phyloP scores from a whole-genome alignment of 1,140 invertebrate species.

The Orussus abietinus region DNA sequence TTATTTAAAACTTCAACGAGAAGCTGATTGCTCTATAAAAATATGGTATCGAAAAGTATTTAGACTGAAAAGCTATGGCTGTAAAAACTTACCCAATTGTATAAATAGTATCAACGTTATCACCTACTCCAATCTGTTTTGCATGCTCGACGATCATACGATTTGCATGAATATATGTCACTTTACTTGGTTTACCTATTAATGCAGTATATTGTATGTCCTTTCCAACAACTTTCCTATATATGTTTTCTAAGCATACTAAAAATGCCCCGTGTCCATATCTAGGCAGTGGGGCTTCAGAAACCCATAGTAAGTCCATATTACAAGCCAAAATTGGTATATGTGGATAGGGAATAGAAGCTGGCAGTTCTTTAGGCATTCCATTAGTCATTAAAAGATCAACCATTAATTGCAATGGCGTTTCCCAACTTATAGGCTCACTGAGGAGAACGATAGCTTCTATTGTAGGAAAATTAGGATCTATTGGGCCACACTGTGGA shows the following conservation, averaged over 20 bases:
- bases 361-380: constrained; percentile 45
- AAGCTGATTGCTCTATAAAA: too few species aligned
- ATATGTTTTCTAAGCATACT: constrained; percentile 63
- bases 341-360: constrained; percentile 56
- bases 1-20: too few species aligned
- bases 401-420: constrained; percentile 61
- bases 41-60: too few species aligned
- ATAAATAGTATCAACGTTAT: constrained; percentile 56
- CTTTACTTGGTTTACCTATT: constrained; percentile 65
- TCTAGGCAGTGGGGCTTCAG: constrained; percentile 62
- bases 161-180: constrained; percentile 65
- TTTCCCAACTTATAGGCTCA: constrained; percentile 65
- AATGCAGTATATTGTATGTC: constrained; percentile 61
- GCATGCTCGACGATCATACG: constrained; percentile 57
- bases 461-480: constrained; percentile 54
- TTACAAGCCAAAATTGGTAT: constrained; percentile 67
- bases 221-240: constrained; percentile 64
- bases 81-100: constrained; percentile 58
- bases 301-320: constrained; percentile 69
- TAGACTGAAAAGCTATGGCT: too few species aligned
- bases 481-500: constrained; percentile 52
- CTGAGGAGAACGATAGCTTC: constrained; percentile 62
- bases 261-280: constrained; percentile 69
- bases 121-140: constrained; percentile 48
- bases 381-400: constrained; percentile 70